A percentile compares a stretch with the other conserved stretches of the same genome.
Evolutionary conservation across 2,113 vertebrate species (phyloP).

Genomic region (Ptilorrhoa leucosticta): DNA sequence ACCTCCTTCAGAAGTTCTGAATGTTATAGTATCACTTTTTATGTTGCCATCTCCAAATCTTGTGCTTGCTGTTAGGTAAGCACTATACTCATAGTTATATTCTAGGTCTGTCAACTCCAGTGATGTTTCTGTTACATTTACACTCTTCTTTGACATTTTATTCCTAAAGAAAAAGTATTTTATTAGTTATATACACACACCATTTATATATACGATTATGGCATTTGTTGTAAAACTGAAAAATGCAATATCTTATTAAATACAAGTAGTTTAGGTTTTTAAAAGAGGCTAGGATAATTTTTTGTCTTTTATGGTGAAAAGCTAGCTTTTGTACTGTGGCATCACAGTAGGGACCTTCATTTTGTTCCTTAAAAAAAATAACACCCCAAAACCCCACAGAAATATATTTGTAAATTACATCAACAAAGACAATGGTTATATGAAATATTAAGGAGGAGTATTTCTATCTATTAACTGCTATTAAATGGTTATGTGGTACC

Average conservation of each 20-base stretch:
- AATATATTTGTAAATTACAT: background rate
- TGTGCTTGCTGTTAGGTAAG: constrained; percentile 88
- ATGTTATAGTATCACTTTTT: constrained; percentile 78
- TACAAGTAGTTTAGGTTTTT: background rate
- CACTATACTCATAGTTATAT: constrained; percentile 79
- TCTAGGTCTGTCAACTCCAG: constrained; percentile 82
- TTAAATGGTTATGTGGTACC: background rate
- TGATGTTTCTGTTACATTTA: constrained; percentile 72
- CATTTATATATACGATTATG: background rate
- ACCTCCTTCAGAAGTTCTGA: constrained; percentile 88
- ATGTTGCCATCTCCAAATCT: constrained; percentile 86
- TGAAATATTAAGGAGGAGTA: background rate
- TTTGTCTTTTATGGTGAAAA: background rate
- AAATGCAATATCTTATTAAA: background rate
- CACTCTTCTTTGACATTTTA: constrained; percentile 72
- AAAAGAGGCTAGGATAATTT: background rate
- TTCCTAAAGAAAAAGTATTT: constrained; percentile 63
- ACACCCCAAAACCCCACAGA: background rate
- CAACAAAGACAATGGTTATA: background rate
- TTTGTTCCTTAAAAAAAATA: background rate
- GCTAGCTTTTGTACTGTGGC: background rate
- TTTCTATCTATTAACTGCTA: background rate
- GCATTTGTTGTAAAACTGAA: background rate
- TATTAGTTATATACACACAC: background rate
- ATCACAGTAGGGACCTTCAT: background rate